A percentile compares a stretch with the other conserved stretches of the same genome.
These are phyloP conservation scores for Epiblema foenella DNA, from an alignment of 2,888 invertebrate species.

Conservation along the genomic window DNA sequence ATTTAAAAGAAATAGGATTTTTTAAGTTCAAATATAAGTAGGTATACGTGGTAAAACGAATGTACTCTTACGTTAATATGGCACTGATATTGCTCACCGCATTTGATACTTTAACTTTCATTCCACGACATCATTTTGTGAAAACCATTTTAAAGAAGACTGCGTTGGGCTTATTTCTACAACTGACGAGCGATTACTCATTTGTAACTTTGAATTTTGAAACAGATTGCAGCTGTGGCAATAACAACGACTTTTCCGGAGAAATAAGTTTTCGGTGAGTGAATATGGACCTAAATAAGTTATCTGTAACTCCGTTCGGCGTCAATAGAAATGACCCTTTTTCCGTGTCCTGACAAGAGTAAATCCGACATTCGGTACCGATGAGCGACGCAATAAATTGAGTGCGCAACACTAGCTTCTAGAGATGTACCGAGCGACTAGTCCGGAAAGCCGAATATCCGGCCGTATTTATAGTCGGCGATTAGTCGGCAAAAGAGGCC, in stretches of 20 bases:
- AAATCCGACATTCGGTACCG: slow-evolving; percentile 53
- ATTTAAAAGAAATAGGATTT: background rate
- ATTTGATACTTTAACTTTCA: no score
- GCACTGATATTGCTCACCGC: no score
- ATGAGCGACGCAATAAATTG: slow-evolving; percentile 65
- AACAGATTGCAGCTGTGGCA: background rate
- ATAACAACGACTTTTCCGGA: background rate
- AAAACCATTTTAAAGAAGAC: no score
- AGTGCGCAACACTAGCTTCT: slow-evolving; percentile 65
- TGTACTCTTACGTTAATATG: no score
- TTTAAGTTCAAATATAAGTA: no score
- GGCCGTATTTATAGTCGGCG: no score
- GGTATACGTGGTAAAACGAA: no score
- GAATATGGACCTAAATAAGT: background rate
- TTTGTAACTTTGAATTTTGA: background rate
- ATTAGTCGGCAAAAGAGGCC: no score
- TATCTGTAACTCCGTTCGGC: background rate
- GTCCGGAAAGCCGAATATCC: no score
- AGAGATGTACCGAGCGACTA: no score
- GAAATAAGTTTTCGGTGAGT: background rate
- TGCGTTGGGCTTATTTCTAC: background rate
- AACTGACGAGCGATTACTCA: background rate
- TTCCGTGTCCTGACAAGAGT: slow-evolving; percentile 22
- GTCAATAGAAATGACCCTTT: slow-evolving; percentile 28
- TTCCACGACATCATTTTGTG: no score